These are phyloP conservation scores for Pangasianodon hypophthalmus DNA, from an alignment of 2,113 vertebrate genomes.

Conservation along the genomic window DNA sequence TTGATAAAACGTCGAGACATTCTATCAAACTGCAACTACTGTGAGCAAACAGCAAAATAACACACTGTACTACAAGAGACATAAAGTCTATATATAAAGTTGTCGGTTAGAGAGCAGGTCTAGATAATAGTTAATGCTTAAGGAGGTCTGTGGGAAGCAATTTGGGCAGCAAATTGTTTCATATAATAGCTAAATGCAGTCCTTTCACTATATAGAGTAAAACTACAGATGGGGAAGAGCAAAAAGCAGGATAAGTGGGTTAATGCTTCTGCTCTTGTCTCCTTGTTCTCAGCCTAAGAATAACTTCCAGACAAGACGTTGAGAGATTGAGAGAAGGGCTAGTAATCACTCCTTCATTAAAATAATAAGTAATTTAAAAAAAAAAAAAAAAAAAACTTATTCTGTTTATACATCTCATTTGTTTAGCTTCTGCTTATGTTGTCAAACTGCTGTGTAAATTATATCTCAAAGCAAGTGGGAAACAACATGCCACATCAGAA, in stretches of 20 bases:
- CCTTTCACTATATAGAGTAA: not conserved
- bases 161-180: not conserved
- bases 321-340: not conserved
- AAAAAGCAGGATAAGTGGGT: not conserved
- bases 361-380: not conserved
- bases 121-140: constrained; percentile 1
- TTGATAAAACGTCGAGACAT: not conserved
- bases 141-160: not conserved
- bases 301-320: not conserved
- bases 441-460: not conserved
- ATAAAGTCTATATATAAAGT: not conserved
- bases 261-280: not conserved
- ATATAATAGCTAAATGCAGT: not conserved
- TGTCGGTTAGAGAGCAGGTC: not conserved
- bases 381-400: not conserved
- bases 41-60: not conserved
- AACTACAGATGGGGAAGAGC: not conserved
- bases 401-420: not conserved
- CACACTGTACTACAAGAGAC: not conserved
- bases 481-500: not conserved
- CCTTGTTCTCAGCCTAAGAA: not conserved
- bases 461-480: not conserved
- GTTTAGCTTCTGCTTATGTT: not conserved
- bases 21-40: not conserved
- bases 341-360: not conserved